phyloP scores from a whole-genome alignment of 2,113 vertebrate genomes.

The western clawed frog (Xenopus tropicalis) region UCB_Xtro_10.0 CM004446.2:3532001-3532500 shows the following conservation, averaged over 20 bases:
- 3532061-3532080: background rate
- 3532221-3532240: constrained; percentile 62
- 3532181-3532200: constrained; percentile 52
- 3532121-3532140: constrained; percentile 52
- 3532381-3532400: too few relatives aligned
- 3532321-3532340: too few relatives aligned
- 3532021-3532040: background rate
- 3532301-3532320: too few relatives aligned
- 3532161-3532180: constrained; percentile 53
- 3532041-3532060: constrained; percentile 11
- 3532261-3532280: constrained; percentile 99
- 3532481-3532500: too few relatives aligned
- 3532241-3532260: constrained; percentile 92
- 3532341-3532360: too few relatives aligned
- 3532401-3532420: too few relatives aligned
- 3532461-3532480: too few relatives aligned
- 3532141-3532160: constrained; percentile 52
- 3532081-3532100: too few relatives aligned
- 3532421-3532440: too few relatives aligned
- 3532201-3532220: constrained; percentile 43
- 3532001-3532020: background rate
- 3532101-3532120: background rate
- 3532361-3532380: too few relatives aligned
- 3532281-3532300: background rate
- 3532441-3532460: too few relatives aligned